Percentiles rank a stretch among this genome's conserved stretches.
Conservation (phyloP, 1,140 invertebrate genomes). For the honey bee (Apis mellifera) region Amel_HAv3.1 CM009945.2:2685001-2685500, state of each 20-base stretch:
- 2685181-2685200: not conserved
- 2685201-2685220: not conserved
- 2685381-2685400: slow-evolving; percentile 12
- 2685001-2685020: slow-evolving; percentile 83
- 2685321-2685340: not conserved
- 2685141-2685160: not conserved
- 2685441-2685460: slow-evolving; percentile 26
- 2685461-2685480: slow-evolving; percentile 12
- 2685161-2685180: not conserved
- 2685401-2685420: slow-evolving; percentile 50
- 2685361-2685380: slow-evolving; percentile 10
- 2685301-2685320: not conserved
- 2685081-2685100: slow-evolving; percentile 27
- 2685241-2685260: not conserved
- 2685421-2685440: slow-evolving; percentile 15
- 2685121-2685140: not conserved
- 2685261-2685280: not conserved
- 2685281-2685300: slow-evolving; percentile 19
- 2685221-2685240: slow-evolving; percentile 29
- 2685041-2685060: slow-evolving; percentile 41
- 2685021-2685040: slow-evolving; percentile 76
- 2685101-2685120: not conserved
- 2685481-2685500: slow-evolving; percentile 1
- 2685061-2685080: slow-evolving; percentile 33
- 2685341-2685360: not conserved